phyloP scores from a whole-genome alignment of 2,113 vertebrate species.

The Ptyas mucosa region DNA sequence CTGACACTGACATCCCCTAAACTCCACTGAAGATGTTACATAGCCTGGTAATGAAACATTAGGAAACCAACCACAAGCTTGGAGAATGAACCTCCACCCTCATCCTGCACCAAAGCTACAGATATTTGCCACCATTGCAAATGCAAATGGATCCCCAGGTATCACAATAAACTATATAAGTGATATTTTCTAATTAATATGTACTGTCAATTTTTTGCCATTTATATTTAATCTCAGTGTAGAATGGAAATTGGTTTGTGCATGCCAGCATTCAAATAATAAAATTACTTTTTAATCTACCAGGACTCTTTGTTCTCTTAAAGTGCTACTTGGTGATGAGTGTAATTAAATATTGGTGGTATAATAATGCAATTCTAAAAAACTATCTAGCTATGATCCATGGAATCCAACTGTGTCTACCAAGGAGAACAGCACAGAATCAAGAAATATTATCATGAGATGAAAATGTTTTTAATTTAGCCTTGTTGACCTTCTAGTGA shows the following conservation, averaged over 20 bases:
- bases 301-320: background rate
- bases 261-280: background rate
- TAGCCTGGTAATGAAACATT: background rate
- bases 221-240: background rate
- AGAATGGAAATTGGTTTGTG: background rate
- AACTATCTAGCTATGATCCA: constrained; percentile 22
- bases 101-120: background rate
- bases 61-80: background rate
- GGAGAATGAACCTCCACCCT: background rate
- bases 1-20: background rate
- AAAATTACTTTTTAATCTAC: background rate
- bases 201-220: background rate
- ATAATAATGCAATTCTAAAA: constrained; percentile 15
- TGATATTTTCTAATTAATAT: background rate
- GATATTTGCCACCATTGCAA: background rate
- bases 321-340: background rate
- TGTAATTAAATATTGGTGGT: background rate
- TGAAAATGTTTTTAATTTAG: constrained; percentile 36
- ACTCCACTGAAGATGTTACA: background rate
- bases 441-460: background rate
- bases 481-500: constrained; percentile 24
- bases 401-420: background rate
- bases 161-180: background rate
- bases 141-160: background rate
- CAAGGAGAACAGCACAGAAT: background rate